These are phyloP conservation scores for Saimiri boliviensis DNA, from an alignment of 2,113 vertebrate genomes.

Conservation along the genomic window DNA sequence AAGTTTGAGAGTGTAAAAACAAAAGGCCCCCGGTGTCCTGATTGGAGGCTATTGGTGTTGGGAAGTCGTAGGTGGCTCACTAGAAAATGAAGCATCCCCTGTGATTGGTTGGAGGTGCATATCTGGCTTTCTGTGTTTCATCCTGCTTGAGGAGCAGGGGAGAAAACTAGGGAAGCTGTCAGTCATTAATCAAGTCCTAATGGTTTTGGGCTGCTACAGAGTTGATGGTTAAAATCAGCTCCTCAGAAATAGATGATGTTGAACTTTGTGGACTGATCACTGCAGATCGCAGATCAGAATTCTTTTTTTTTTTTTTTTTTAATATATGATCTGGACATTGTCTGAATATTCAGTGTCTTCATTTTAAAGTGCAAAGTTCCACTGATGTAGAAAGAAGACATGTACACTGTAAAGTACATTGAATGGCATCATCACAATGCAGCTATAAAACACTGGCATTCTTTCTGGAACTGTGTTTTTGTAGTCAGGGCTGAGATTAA, in stretches of 20 bases:
- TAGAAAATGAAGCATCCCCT: not conserved
- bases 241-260: too few species aligned
- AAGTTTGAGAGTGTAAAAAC: not conserved
- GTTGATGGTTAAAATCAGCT: too few species aligned
- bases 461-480: not conserved
- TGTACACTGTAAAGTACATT: not conserved
- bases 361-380: not conserved
- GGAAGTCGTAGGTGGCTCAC: not conserved
- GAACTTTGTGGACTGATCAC: not conserved
- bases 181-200: not conserved
- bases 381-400: not conserved
- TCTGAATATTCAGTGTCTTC: not conserved
- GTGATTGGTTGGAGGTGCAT: not conserved
- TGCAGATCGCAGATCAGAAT: not conserved
- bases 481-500: not conserved
- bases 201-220: not conserved
- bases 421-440: not conserved
- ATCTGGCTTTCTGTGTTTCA: not conserved
- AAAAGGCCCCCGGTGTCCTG: not conserved
- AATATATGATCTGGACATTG: not conserved
- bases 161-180: not conserved
- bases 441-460: not conserved
- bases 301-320: too few species aligned
- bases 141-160: not conserved
- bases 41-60: not conserved